Evolutionary conservation across 1,140 invertebrate genomes (phyloP).

Genomic region (Sesamia nonagrioides): DNA sequence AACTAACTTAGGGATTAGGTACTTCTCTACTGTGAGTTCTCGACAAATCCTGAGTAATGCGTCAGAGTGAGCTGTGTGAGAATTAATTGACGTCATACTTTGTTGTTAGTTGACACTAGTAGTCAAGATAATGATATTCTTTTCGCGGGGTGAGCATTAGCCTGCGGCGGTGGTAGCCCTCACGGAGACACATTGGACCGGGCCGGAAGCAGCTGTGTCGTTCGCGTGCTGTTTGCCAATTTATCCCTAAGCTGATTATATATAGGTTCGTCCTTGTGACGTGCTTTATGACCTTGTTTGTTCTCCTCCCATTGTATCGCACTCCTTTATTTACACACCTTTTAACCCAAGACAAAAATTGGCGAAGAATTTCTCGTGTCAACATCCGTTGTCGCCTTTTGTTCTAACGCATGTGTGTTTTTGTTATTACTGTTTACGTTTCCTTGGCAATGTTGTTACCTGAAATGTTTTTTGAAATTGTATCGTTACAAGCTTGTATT

Average conservation of each 20-base stretch:
- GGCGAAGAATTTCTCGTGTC: slow-evolving; percentile 50
- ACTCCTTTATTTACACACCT: slow-evolving; percentile 75
- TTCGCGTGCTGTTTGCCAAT: slow-evolving; percentile 86
- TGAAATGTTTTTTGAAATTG: not conserved
- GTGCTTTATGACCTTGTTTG: slow-evolving; percentile 84
- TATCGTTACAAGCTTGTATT: not conserved
- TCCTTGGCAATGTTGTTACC: not conserved
- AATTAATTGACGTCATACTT: slow-evolving; percentile 10
- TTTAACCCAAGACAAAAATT: slow-evolving; percentile 67
- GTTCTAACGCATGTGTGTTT: slow-evolving; percentile 10
- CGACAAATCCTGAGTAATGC: slow-evolving; percentile 23
- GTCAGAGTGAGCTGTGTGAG: not conserved
- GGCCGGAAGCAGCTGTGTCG: slow-evolving; percentile 83
- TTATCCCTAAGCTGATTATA: slow-evolving; percentile 87
- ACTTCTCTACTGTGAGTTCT: slow-evolving; percentile 34
- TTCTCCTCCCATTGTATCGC: slow-evolving; percentile 71
- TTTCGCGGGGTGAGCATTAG: slow-evolving; percentile 45
- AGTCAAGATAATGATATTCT: slow-evolving; percentile 31
- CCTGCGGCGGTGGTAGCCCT: slow-evolving; percentile 50
- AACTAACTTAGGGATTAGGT: slow-evolving; percentile 48
- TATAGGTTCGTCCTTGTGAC: slow-evolving; percentile 83
- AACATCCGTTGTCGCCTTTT: slow-evolving; percentile 41
- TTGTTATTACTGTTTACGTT: slow-evolving; percentile 20
- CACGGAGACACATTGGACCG: slow-evolving; percentile 58
- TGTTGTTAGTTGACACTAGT: slow-evolving; percentile 14